Percentiles rank a stretch among this genome's conserved stretches.
Evolutionary conservation across 2,888 invertebrate genomes (phyloP).

Genomic region (Galeopsomyia nigrocyanea): DNA sequence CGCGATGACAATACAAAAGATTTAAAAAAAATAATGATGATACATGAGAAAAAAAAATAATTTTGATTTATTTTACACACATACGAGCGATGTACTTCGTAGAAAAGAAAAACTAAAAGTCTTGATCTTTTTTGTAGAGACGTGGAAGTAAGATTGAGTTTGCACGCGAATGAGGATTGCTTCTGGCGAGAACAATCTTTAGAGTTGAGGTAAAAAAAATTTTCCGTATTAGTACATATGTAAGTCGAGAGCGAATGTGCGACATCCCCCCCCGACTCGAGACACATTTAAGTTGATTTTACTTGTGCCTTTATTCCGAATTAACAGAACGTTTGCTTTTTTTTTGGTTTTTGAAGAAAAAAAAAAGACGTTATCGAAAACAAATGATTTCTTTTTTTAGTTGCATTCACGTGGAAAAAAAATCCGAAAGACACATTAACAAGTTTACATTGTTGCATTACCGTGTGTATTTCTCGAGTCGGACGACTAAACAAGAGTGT

Average conservation of each 20-base stretch:
- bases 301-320: neutral
- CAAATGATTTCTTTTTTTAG: slow-evolving; percentile 6
- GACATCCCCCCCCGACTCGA: neutral
- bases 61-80: slow-evolving; percentile 4
- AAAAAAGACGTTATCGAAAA: neutral
- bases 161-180: slow-evolving; percentile 5
- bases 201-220: slow-evolving; percentile 6
- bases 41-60: slow-evolving; percentile 6
- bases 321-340: neutral
- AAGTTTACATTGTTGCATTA: slow-evolving; percentile 11
- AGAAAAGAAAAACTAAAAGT: neutral
- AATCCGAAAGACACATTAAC: slow-evolving; percentile 7
- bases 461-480: too few species aligned
- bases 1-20: slow-evolving; percentile 1
- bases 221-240: slow-evolving; percentile 8
- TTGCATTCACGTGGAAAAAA: slow-evolving; percentile 22
- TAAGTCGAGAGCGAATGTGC: slow-evolving; percentile 17
- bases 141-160: slow-evolving; percentile 20
- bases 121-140: neutral
- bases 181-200: slow-evolving; percentile 8
- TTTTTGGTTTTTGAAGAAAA: neutral
- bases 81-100: too few species aligned
- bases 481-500: neutral
- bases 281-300: slow-evolving; percentile 21
- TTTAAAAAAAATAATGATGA: neutral